These are phyloP conservation scores for Polylopha cassiicola DNA, from an alignment of 2,888 invertebrate species.

Conservation along the genomic window DNA sequence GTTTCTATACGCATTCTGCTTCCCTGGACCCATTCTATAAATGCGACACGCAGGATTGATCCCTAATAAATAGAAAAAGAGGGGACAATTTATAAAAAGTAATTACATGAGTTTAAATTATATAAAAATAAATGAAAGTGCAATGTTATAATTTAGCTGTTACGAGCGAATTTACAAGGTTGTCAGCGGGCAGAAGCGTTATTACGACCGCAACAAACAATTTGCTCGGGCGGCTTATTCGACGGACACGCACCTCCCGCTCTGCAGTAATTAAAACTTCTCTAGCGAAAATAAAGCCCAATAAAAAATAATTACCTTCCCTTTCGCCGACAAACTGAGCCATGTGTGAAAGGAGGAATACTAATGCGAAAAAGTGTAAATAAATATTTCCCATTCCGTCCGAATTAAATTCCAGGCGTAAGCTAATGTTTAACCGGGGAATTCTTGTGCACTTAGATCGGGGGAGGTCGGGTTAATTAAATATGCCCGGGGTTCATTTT, in stretches of 20 bases:
- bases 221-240: constrained; percentile 45
- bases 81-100: too few species aligned
- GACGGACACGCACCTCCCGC: constrained; percentile 43
- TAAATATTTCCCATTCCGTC: constrained; percentile 59
- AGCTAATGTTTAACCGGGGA: constrained; percentile 72
- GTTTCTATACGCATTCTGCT: constrained; percentile 55
- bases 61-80: too few species aligned
- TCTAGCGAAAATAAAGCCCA: constrained; percentile 61
- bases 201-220: constrained; percentile 60
- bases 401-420: constrained; percentile 71
- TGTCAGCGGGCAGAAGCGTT: constrained; percentile 45
- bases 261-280: constrained; percentile 61
- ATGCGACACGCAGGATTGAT: too few species aligned
- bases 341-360: constrained; percentile 50
- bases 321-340: constrained; percentile 44
- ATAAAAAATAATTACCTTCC: constrained; percentile 61
- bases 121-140: constrained; percentile 40
- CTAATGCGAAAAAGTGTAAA: constrained; percentile 55
- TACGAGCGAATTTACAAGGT: constrained; percentile 46
- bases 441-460: constrained; percentile 71
- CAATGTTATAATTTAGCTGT: constrained; percentile 41
- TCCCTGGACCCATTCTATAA: constrained; percentile 44
- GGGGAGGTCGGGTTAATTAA: constrained; percentile 73
- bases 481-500: constrained; percentile 70
- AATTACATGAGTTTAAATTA: constrained; percentile 34